These are phyloP conservation scores for Hyperoplus lanceolatus DNA, from an alignment of 2,797 vertebrate genomes.

Conservation along the genomic window DNA sequence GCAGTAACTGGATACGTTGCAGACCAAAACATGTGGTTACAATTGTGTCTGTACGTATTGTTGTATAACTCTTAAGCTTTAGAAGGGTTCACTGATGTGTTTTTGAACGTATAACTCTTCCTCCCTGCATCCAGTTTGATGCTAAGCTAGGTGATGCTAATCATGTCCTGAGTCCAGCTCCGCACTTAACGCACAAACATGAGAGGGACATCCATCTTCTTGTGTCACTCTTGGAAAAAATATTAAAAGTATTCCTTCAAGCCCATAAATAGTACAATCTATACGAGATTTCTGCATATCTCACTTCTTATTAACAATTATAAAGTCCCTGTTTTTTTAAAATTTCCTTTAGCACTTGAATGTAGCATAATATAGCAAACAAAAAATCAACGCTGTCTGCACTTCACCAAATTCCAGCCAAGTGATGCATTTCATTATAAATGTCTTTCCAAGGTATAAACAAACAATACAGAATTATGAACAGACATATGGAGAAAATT, in stretches of 20 bases:
- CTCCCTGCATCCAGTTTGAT: background rate
- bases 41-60: background rate
- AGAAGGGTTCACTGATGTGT: too few species aligned
- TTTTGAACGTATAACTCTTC: background rate
- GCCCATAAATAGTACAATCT: background rate
- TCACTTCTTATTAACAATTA: background rate
- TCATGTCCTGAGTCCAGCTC: background rate
- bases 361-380: constrained; percentile 12
- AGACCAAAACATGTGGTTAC: background rate
- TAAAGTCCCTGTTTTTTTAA: constrained; percentile 1
- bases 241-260: background rate
- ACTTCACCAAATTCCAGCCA: background rate
- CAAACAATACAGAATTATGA: background rate
- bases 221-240: background rate
- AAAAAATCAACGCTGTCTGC: background rate
- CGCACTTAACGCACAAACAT: background rate
- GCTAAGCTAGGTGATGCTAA: constrained; percentile 24
- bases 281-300: background rate
- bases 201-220: background rate
- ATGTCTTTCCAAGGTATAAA: background rate
- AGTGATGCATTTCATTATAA: background rate
- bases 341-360: constrained; percentile 46
- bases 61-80: background rate
- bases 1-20: background rate
- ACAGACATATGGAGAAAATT: background rate